Percentiles rank a stretch among this genome's conserved stretches.
phyloP scores from a whole-genome alignment of 2,888 invertebrate genomes.

The Ornithoptera alexandrae region DNA sequence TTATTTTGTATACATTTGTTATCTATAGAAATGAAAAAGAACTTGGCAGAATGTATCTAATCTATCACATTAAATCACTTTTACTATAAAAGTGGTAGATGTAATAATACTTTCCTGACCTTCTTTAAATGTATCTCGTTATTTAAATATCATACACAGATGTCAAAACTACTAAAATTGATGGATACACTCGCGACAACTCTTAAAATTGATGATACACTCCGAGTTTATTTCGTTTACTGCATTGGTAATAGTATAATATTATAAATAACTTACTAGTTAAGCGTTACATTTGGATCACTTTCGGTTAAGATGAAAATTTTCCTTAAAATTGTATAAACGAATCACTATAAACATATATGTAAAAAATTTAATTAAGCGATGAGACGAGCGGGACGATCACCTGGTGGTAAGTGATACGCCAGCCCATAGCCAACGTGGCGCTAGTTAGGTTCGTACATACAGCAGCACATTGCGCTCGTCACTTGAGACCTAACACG shows the following conservation, averaged over 20 bases:
- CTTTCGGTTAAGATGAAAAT: not conserved
- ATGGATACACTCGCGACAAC: not conserved
- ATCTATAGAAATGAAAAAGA: no score
- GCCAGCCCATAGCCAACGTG: no score
- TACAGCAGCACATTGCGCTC: no score
- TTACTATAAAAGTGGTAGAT: not conserved
- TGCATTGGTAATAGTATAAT: not conserved
- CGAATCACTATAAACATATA: no score
- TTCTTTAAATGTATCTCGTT: not conserved
- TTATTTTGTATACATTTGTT: no score
- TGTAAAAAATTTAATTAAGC: no score
- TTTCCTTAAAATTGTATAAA: no score
- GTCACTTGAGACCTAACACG: no score
- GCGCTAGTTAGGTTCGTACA: no score
- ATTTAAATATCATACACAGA: not conserved
- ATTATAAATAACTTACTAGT: not conserved
- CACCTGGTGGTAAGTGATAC: no score
- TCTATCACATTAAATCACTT: not conserved
- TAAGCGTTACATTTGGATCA: not conserved
- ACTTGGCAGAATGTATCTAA: no score
- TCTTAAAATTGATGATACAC: not conserved
- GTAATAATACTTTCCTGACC: not conserved
- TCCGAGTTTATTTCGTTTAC: not conserved
- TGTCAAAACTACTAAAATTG: not conserved
- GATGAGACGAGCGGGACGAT: no score